Evolutionary conservation across 2,113 vertebrate genomes (phyloP).

Genomic region (Pheucticus melanocephalus): DNA sequence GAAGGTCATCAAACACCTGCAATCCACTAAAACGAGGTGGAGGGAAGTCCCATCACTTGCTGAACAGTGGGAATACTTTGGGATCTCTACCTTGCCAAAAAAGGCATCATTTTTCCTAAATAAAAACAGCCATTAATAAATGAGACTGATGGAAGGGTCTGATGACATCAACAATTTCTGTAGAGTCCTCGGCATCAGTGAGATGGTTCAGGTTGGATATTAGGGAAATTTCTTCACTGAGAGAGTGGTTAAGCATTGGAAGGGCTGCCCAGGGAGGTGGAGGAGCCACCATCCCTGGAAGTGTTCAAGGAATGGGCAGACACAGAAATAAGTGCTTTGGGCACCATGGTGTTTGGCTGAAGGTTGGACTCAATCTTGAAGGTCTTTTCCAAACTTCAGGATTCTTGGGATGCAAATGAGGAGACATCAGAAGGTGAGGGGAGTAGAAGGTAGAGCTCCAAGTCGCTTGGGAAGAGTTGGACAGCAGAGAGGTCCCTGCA

Average conservation of each 20-base stretch:
- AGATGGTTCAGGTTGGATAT: not conserved
- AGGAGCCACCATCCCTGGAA: not conserved
- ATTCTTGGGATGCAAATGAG: not conserved
- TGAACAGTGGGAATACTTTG: fast-evolving
- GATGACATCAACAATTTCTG: not conserved
- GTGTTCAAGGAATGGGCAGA: not conserved
- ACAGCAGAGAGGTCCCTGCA: fast-evolving
- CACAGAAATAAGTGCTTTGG: not conserved
- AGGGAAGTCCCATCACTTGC: not conserved
- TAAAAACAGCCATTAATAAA: not conserved
- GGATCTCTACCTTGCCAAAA: not conserved
- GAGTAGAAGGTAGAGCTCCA: not conserved
- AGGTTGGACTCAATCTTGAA: not conserved
- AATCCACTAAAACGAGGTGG: not conserved
- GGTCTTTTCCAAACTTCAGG: not conserved
- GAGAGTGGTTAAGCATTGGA: not conserved
- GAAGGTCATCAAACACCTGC: not conserved
- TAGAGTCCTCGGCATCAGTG: too few species aligned
- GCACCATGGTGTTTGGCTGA: too few species aligned
- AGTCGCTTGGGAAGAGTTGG: not conserved
- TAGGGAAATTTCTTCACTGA: not conserved
- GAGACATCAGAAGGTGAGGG: not conserved
- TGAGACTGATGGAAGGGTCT: not conserved
- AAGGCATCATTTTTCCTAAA: not conserved
- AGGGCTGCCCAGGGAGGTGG: not conserved